phyloP scores from a whole-genome alignment of 2,797 vertebrate genomes.

The Lindbergichthys nudifrons region DNA sequence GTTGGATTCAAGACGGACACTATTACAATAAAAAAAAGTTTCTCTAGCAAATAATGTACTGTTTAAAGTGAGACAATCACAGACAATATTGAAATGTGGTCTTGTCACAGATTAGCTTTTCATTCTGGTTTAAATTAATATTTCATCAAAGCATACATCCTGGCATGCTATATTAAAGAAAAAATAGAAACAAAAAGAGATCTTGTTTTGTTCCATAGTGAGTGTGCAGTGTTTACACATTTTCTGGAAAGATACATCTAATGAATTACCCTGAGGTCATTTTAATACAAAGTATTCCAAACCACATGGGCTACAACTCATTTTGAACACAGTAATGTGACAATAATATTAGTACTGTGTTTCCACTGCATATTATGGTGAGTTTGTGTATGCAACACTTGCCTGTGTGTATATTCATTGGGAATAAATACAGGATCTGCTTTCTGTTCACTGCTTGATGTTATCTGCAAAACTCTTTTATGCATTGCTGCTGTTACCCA shows the following conservation, averaged over 20 bases:
- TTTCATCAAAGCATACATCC: too few species aligned
- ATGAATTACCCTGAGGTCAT: slow-evolving; percentile 9
- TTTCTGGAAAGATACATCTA: not conserved
- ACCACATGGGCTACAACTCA: not conserved
- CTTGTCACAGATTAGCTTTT: not conserved
- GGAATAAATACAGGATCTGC: not conserved
- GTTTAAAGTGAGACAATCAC: not conserved
- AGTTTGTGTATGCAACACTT: not conserved
- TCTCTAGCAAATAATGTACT: not conserved
- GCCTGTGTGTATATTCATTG: not conserved
- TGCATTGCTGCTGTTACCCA: not conserved
- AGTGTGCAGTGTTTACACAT: not conserved
- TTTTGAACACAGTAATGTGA: slow-evolving; percentile 3
- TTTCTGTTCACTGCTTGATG: not conserved
- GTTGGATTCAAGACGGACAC: not conserved
- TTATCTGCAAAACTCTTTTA: not conserved
- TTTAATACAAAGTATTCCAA: slow-evolving; percentile 4
- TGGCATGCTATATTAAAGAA: not conserved
- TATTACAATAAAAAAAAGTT: not conserved
- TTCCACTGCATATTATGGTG: not conserved
- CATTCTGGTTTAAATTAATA: not conserved
- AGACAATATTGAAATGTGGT: not conserved
- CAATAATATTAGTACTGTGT: slow-evolving; percentile 2
- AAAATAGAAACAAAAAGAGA: not conserved
- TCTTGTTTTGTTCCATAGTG: not conserved